A percentile compares a stretch with the other conserved stretches of the same genome.
Conservation (phyloP, 2,113 vertebrate species). For the Condylura cristata region DNA sequence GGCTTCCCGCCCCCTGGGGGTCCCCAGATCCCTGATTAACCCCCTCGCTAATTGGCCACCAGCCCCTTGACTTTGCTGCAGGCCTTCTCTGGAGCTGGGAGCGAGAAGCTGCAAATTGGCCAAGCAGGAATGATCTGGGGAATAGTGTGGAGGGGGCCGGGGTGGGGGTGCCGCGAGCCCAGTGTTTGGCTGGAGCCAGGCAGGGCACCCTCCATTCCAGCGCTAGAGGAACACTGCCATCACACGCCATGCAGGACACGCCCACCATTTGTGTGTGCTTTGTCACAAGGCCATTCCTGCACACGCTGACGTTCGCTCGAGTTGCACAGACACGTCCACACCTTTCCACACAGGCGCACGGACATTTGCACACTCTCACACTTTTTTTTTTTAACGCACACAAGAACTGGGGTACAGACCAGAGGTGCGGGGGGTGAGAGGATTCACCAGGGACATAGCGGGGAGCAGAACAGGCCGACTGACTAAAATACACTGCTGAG, state of each 20-base stretch:
- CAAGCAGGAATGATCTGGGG: slow-evolving; percentile 65
- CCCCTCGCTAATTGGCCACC: slow-evolving; percentile 79
- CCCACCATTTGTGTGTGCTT: background rate
- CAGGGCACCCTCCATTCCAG: background rate
- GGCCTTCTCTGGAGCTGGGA: slow-evolving; percentile 73
- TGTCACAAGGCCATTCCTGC: background rate
- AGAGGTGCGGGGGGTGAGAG: no score
- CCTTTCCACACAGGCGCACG: background rate
- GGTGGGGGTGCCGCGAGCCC: background rate
- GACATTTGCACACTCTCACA: background rate
- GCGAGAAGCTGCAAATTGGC: slow-evolving; percentile 76
- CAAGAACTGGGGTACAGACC: no score
- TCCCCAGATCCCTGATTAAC: slow-evolving; percentile 77
- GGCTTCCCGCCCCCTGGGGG: slow-evolving; percentile 38
- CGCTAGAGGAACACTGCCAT: background rate
- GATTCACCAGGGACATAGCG: no score
- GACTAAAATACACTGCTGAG: no score
- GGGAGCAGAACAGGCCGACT: no score
- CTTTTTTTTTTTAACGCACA: no score
- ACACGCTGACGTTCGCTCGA: background rate
- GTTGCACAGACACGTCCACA: background rate
- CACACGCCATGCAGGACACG: background rate
- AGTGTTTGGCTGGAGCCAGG: background rate
- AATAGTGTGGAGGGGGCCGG: background rate
- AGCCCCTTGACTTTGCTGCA: slow-evolving; percentile 80